Conservation (phyloP, 2,113 vertebrate genomes). For the Callopanchax toddi region DNA sequence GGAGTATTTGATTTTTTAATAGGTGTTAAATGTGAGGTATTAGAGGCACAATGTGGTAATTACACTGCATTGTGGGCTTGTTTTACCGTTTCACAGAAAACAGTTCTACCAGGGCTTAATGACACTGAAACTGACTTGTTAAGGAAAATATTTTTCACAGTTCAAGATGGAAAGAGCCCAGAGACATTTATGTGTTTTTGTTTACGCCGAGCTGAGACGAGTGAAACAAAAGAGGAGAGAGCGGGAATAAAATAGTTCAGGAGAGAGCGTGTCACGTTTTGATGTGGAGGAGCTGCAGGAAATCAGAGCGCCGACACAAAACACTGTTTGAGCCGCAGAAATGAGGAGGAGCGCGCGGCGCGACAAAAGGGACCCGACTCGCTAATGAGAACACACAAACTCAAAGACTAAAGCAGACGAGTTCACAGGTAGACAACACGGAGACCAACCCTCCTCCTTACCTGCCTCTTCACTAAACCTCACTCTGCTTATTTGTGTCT, state of each 20-base stretch:
- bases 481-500: conserved; percentile 16
- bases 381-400: conserved; percentile 53
- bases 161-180: conserved; percentile 19
- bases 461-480: conserved; percentile 23
- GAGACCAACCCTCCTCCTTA: conserved; percentile 11
- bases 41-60: not conserved
- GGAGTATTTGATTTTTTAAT: not conserved
- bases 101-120: not conserved
- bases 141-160: conserved; percentile 15
- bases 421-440: conserved; percentile 35
- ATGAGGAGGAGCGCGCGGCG: conserved; percentile 44
- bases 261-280: conserved; percentile 37
- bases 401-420: conserved; percentile 21
- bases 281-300: conserved; percentile 45
- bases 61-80: not conserved
- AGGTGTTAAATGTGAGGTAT: not conserved
- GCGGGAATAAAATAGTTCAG: conserved; percentile 32
- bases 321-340: conserved; percentile 34
- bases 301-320: conserved; percentile 36
- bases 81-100: not conserved
- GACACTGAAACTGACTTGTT: conserved; percentile 2
- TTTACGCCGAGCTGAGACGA: conserved; percentile 22
- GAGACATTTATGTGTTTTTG: conserved; percentile 34
- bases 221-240: conserved; percentile 31
- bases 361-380: conserved; percentile 30